Conservation (phyloP, 2,888 invertebrate species). For the Ophraella communa region DNA sequence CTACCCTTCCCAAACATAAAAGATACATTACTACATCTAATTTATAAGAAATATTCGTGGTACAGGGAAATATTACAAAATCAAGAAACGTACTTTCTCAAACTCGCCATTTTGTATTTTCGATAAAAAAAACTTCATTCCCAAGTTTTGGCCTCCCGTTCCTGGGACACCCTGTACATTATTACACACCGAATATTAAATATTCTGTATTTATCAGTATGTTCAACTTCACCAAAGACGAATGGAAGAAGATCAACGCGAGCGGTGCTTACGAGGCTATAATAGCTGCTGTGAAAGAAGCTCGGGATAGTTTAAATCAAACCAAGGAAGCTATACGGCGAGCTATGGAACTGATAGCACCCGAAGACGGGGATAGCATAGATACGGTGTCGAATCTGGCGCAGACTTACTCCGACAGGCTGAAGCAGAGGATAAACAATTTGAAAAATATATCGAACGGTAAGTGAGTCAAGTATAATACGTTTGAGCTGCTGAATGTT, state of each 20-base stretch:
- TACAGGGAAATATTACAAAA: too few species aligned
- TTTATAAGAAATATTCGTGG: too few species aligned
- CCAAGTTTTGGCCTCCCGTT: too few species aligned
- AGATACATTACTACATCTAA: too few species aligned
- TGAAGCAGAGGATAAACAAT: conserved; percentile 61
- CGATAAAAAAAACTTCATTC: too few species aligned
- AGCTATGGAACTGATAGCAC: conserved; percentile 56
- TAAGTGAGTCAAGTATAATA: conserved; percentile 32
- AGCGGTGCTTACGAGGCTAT: conserved; percentile 76
- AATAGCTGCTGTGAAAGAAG: conserved; percentile 72
- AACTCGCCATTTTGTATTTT: too few species aligned
- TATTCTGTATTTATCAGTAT: conserved; percentile 38
- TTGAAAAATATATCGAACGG: conserved; percentile 45
- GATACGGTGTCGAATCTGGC: conserved; percentile 63
- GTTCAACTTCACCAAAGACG: conserved; percentile 60
- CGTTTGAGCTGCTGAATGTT: too few species aligned
- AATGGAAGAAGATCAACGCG: conserved; percentile 68
- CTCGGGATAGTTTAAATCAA: conserved; percentile 68
- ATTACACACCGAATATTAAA: too few species aligned
- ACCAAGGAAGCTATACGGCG: conserved; percentile 58
- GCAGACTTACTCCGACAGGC: conserved; percentile 63
- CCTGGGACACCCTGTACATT: too few species aligned
- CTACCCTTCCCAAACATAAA: too few species aligned
- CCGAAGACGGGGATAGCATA: conserved; percentile 61
- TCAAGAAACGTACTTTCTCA: too few species aligned